Evolutionary conservation across 2,113 vertebrate genomes (phyloP).

Genomic region (Salvator merianae): DNA sequence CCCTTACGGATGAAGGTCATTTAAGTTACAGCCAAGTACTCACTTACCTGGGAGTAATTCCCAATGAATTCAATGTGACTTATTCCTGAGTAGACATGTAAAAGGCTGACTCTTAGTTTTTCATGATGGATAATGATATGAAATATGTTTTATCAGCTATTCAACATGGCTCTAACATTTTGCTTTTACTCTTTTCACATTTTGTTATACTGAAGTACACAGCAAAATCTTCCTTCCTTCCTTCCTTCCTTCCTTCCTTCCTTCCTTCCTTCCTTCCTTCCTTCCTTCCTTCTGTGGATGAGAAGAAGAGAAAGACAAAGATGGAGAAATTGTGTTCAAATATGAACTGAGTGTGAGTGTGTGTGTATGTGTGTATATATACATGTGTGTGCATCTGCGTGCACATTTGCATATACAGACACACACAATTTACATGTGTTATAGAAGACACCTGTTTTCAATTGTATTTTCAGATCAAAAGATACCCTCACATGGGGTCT

Average conservation of each 20-base stretch:
- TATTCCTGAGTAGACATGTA: neutral
- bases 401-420: no score
- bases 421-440: constrained; percentile 30
- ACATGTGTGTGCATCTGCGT: neutral
- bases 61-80: neutral
- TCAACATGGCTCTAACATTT: constrained; percentile 55
- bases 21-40: constrained; percentile 1
- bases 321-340: constrained; percentile 63
- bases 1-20: constrained; percentile 74
- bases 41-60: neutral
- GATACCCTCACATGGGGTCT: constrained; percentile 60
- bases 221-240: neutral
- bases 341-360: constrained; percentile 67
- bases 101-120: neutral
- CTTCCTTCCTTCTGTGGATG: neutral
- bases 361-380: no score
- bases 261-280: neutral
- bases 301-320: constrained; percentile 36
- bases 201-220: constrained; percentile 50
- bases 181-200: constrained; percentile 68
- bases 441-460: constrained; percentile 77
- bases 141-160: constrained; percentile 38
- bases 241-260: neutral
- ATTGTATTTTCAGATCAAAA: constrained; percentile 74
- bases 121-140: constrained; percentile 6